phyloP scores from a whole-genome alignment of 2,797 vertebrate species.

The Taenioides sp. region DNA sequence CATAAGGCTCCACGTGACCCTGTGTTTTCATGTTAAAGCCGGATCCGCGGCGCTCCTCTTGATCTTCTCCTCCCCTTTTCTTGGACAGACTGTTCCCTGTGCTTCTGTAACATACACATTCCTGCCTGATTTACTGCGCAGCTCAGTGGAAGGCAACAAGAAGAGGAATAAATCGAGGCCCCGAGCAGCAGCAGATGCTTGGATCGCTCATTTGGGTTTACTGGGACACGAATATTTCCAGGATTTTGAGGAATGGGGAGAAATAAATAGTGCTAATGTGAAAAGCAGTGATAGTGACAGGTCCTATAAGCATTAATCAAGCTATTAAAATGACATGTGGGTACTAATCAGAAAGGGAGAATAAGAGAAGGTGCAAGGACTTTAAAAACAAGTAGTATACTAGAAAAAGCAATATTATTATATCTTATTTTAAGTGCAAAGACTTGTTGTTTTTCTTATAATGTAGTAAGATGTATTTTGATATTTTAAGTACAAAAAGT shows the following conservation, averaged over 20 bases:
- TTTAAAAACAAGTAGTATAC: too few relatives aligned
- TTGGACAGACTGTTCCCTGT: slow-evolving; percentile 48
- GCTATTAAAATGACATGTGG: too few relatives aligned
- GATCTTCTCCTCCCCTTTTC: background rate
- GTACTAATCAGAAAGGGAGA: too few relatives aligned
- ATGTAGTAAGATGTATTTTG: too few relatives aligned
- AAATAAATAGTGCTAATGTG: background rate
- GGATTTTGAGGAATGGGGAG: background rate
- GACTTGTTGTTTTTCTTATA: too few relatives aligned
- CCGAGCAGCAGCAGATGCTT: background rate
- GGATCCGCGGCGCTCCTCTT: background rate
- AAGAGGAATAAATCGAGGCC: slow-evolving; percentile 41
- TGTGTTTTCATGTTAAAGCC: slow-evolving; percentile 7
- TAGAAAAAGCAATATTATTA: too few relatives aligned
- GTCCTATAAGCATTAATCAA: background rate
- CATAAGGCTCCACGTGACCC: background rate
- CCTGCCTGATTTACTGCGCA: slow-evolving; percentile 52
- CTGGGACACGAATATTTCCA: background rate
- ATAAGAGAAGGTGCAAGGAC: too few relatives aligned
- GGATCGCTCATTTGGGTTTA: background rate
- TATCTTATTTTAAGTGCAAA: too few relatives aligned
- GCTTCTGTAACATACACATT: slow-evolving; percentile 52
- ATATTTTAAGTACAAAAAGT: too few relatives aligned
- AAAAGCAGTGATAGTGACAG: background rate
- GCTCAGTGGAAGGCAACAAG: slow-evolving; percentile 36